phyloP scores from a whole-genome alignment of 2,888 invertebrate genomes.

The Aporophyla nigra region DNA sequence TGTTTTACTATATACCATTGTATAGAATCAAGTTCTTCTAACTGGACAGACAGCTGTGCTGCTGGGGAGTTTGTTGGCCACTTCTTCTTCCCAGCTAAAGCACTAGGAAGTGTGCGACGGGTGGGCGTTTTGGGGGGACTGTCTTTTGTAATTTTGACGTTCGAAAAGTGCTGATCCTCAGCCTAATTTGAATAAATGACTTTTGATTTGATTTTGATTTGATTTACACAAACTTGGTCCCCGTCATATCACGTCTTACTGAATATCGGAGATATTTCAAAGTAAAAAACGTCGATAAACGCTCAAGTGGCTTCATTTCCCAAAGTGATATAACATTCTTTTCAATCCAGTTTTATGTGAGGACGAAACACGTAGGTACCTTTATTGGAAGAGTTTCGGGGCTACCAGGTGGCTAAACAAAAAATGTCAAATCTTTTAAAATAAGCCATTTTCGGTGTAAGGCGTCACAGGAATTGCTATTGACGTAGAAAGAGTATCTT shows the following conservation, averaged over 20 bases:
- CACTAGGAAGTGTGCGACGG: no score
- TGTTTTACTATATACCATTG: no score
- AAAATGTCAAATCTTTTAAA: constrained; percentile 54
- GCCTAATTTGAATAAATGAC: no score
- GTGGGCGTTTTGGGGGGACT: no score
- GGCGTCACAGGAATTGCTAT: background rate
- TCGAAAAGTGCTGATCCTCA: no score
- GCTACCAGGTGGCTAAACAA: constrained; percentile 55
- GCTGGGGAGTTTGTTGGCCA: no score
- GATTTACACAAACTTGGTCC: constrained; percentile 59
- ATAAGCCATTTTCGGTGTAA: constrained; percentile 27
- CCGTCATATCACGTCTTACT: constrained; percentile 69
- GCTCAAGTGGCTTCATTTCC: constrained; percentile 79
- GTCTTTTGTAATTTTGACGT: no score
- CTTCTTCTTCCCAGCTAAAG: no score
- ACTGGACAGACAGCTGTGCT: no score
- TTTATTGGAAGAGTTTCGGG: constrained; percentile 67
- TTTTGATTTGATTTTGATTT: no score
- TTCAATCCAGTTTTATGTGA: constrained; percentile 77
- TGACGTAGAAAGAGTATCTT: constrained; percentile 1
- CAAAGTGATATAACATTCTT: constrained; percentile 80
- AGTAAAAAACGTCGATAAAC: constrained; percentile 75
- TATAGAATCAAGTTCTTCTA: no score
- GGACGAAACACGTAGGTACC: constrained; percentile 66
- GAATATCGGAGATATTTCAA: constrained; percentile 70